Conservation (phyloP, 2,113 vertebrate species). For the Rhinopomastus cyanomelas region DNA sequence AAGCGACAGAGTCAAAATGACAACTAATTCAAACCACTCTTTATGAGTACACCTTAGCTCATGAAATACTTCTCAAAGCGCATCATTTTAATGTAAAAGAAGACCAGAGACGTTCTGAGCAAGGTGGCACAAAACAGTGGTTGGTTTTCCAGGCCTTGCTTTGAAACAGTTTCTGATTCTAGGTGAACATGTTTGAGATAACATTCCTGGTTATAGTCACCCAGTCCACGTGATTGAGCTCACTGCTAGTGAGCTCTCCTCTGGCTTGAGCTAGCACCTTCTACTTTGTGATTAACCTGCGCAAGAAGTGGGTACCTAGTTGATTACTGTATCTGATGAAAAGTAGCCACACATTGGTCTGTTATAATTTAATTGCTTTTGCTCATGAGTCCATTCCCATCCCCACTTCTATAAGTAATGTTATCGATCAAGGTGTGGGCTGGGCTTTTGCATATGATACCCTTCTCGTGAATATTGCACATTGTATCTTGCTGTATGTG, state of each 20-base stretch:
- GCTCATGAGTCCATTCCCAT: not conserved
- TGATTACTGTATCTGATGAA: not conserved
- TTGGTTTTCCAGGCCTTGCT: not conserved
- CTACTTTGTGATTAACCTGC: not conserved
- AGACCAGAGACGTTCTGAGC: not conserved
- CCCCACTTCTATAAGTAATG: not conserved
- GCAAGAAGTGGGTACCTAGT: not conserved
- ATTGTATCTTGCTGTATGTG: not conserved
- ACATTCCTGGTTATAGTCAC: not conserved
- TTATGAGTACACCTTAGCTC: not conserved
- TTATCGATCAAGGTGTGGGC: not conserved
- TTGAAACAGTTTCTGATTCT: not conserved
- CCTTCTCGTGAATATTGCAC: not conserved
- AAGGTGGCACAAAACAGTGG: not conserved
- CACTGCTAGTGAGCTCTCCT: not conserved
- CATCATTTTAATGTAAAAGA: not conserved
- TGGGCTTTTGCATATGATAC: not conserved
- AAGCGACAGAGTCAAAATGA: not conserved
- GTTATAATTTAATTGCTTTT: not conserved
- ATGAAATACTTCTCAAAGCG: not conserved
- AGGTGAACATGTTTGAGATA: not conserved
- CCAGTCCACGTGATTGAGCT: not conserved
- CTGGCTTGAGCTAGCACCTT: not conserved
- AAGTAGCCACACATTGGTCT: not conserved
- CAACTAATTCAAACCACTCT: not conserved